These are phyloP conservation scores for Cryptoprocta ferox DNA, from an alignment of 2,797 vertebrate genomes.

Conservation along the genomic window DNA sequence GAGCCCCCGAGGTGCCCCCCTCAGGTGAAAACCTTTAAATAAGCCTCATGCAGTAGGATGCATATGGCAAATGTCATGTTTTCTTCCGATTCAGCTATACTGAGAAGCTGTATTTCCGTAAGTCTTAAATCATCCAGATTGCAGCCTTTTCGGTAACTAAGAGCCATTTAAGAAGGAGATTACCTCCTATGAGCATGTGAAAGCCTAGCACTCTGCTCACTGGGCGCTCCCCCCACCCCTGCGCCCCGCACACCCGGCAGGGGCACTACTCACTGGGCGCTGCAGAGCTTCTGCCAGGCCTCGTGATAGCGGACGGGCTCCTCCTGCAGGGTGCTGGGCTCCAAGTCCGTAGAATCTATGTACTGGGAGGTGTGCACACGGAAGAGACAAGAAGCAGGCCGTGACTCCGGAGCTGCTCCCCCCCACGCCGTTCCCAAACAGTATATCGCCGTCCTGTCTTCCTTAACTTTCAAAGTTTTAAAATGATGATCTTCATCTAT, in stretches of 20 bases:
- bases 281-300: conserved; percentile 98
- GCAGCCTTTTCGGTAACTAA: background rate
- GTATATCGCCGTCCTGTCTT: background rate
- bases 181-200: background rate
- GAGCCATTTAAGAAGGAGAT: background rate
- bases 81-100: background rate
- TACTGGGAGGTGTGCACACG: conserved; percentile 86
- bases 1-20: too few species aligned
- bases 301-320: conserved; percentile 97
- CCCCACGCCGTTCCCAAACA: background rate
- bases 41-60: background rate
- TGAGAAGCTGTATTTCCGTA: background rate
- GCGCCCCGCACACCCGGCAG: background rate
- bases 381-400: background rate
- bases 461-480: conserved; percentile 1
- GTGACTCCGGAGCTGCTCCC: background rate
- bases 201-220: background rate
- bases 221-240: too few species aligned
- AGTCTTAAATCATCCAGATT: background rate
- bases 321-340: conserved; percentile 89
- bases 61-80: background rate
- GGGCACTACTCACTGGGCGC: conserved; percentile 90
- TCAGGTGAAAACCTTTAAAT: background rate
- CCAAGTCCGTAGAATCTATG: conserved; percentile 95
- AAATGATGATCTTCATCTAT: background rate